Percentiles rank a stretch among this genome's conserved stretches.
These are phyloP conservation scores for Elanus axillaris DNA, from an alignment of 2,113 vertebrate genomes.

Conservation along the genomic window DNA sequence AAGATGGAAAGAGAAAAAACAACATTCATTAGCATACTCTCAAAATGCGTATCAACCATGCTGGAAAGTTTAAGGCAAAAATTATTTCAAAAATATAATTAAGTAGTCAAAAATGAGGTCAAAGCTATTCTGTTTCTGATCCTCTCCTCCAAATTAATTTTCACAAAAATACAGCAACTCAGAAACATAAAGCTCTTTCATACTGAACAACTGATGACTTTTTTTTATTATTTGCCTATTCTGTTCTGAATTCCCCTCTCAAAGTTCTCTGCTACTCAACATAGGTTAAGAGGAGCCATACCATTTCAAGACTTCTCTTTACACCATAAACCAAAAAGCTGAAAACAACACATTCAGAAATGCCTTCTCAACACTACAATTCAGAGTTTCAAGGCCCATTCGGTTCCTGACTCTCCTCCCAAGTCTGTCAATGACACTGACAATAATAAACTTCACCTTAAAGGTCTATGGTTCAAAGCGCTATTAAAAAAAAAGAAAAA, in stretches of 20 bases:
- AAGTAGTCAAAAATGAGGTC: not conserved
- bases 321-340: not conserved
- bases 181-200: not conserved
- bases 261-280: not conserved
- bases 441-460: not conserved
- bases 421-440: not conserved
- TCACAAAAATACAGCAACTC: not conserved
- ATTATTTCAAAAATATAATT: not conserved
- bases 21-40: not conserved
- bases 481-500: not conserved
- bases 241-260: not conserved
- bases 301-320: not conserved
- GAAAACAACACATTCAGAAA: not conserved
- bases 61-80: not conserved
- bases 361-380: not conserved
- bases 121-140: not conserved
- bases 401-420: not conserved
- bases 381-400: not conserved
- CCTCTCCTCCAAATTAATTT: not conserved
- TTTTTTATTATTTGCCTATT: not conserved
- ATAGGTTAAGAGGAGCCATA: not conserved
- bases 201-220: not conserved
- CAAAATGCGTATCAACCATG: not conserved
- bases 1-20: not conserved
- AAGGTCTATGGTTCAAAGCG: not conserved